Evolutionary conservation across 2,888 invertebrate species (phyloP).

Genomic region (Chrysolina americana): DNA sequence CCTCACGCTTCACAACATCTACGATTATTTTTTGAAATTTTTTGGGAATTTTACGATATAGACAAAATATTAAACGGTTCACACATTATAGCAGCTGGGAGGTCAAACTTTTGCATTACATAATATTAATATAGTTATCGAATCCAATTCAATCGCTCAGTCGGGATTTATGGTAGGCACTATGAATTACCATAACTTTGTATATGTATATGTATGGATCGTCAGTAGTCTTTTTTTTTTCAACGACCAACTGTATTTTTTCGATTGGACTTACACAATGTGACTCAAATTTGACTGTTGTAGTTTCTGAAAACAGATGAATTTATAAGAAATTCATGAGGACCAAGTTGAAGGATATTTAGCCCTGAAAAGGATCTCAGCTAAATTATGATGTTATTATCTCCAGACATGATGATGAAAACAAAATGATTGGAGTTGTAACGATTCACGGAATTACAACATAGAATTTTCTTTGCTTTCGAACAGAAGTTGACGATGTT

Average conservation of each 20-base stretch:
- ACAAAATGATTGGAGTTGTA: no score
- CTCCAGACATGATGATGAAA: no score
- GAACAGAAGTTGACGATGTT: no score
- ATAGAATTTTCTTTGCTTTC: no score
- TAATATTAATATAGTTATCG: slow-evolving; percentile 26
- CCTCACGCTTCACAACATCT: slow-evolving; percentile 32
- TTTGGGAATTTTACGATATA: slow-evolving; percentile 19
- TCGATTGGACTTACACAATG: slow-evolving; percentile 33
- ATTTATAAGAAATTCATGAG: not conserved
- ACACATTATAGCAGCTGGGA: slow-evolving; percentile 20
- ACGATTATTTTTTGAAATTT: slow-evolving; percentile 25
- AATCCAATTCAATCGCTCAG: slow-evolving; percentile 43
- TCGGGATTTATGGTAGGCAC: slow-evolving; percentile 48
- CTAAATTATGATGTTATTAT: no score
- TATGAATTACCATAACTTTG: slow-evolving; percentile 50
- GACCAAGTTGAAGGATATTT: no score
- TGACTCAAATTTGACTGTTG: slow-evolving; percentile 11
- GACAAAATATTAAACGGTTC: slow-evolving; percentile 27
- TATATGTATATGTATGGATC: slow-evolving; percentile 47
- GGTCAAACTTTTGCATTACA: slow-evolving; percentile 37
- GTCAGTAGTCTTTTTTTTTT: slow-evolving; percentile 39
- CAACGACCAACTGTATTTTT: slow-evolving; percentile 39
- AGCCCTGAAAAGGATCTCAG: no score
- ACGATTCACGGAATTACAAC: no score
- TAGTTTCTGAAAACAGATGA: not conserved